Percentiles rank a stretch among this genome's conserved stretches.
Conservation (phyloP, 1,140 invertebrate species). For the Sitophilus oryzae region DNA sequence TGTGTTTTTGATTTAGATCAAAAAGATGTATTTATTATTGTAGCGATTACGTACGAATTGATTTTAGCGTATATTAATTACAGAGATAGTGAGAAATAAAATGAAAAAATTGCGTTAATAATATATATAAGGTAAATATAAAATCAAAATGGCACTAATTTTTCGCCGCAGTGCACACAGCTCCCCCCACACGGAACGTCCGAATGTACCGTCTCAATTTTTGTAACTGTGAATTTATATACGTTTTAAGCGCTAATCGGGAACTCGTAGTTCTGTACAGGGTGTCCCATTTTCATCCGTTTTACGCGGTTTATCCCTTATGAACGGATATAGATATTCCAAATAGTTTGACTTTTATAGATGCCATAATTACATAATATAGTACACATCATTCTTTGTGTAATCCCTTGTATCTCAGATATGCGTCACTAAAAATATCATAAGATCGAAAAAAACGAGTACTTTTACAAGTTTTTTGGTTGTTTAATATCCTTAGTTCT, state of each 20-base stretch:
- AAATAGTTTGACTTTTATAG: too few relatives aligned
- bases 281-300: too few relatives aligned
- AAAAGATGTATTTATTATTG: not conserved
- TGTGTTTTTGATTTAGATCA: not conserved
- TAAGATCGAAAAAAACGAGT: too few relatives aligned
- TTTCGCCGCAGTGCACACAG: constrained; percentile 37
- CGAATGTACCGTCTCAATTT: constrained; percentile 23
- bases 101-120: not conserved
- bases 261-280: not conserved
- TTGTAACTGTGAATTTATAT: constrained; percentile 22
- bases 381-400: too few relatives aligned
- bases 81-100: constrained; percentile 1
- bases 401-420: too few relatives aligned
- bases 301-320: too few relatives aligned
- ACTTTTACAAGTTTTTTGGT: too few relatives aligned
- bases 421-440: too few relatives aligned
- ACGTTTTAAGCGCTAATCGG: constrained; percentile 6
- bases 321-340: too few relatives aligned
- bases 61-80: not conserved
- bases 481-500: too few relatives aligned
- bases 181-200: constrained; percentile 36
- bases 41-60: not conserved
- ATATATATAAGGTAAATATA: constrained; percentile 16
- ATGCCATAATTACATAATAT: too few relatives aligned
- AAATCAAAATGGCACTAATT: constrained; percentile 34